These are phyloP conservation scores for Orthosia incerta DNA, from an alignment of 2,888 invertebrate species.

Conservation along the genomic window DNA sequence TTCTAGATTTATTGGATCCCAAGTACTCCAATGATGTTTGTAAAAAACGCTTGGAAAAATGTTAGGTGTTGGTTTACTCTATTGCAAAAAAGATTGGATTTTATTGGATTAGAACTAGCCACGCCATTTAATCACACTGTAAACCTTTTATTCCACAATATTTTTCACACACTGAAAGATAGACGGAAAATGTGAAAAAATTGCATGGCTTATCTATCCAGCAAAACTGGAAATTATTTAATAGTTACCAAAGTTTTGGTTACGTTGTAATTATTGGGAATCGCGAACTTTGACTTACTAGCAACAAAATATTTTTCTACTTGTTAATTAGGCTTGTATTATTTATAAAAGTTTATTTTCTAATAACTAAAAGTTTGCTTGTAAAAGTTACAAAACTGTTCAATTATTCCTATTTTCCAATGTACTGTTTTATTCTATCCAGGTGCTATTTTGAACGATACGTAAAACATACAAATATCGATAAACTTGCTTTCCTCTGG, in stretches of 20 bases:
- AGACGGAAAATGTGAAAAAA: not conserved
- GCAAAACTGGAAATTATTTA: too few relatives aligned
- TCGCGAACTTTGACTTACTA: too few relatives aligned
- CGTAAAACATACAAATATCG: not conserved
- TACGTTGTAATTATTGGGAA: too few relatives aligned
- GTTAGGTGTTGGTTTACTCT: not conserved
- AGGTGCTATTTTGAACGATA: not conserved
- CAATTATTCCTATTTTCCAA: too few relatives aligned
- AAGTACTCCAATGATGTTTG: not conserved
- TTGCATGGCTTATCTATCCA: too few relatives aligned
- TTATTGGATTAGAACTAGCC: not conserved
- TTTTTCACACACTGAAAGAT: not conserved
- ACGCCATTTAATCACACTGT: not conserved
- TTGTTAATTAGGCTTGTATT: too few relatives aligned
- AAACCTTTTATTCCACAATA: not conserved
- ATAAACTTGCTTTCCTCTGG: slow-evolving; percentile 1
- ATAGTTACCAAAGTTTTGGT: too few relatives aligned
- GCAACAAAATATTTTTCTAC: too few relatives aligned
- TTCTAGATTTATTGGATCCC: not conserved
- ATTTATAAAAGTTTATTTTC: too few relatives aligned
- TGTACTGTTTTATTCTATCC: not conserved
- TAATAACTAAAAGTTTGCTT: too few relatives aligned
- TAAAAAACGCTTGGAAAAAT: not conserved
- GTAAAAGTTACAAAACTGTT: too few relatives aligned
- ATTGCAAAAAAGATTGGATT: not conserved